Evolutionary conservation across 2,113 vertebrate genomes (phyloP), one percentile per base, ranked within the genome.

Genomic region (Pagrus major): DNA sequence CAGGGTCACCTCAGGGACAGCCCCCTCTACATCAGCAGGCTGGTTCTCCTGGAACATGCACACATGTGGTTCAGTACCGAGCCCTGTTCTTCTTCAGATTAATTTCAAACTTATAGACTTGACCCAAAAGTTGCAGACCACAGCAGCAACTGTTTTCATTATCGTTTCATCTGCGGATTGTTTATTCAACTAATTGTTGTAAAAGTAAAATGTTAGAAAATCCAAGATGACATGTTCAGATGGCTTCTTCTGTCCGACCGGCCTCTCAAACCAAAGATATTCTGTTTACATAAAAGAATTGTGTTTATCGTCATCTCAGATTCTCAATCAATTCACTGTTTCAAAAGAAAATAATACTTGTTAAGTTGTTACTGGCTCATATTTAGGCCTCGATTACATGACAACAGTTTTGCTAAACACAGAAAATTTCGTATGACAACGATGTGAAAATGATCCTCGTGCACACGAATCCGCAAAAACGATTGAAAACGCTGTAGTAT

Each of bases 1-100:
- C 61, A 73, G 76, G 91, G 84, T 92, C 86, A 87, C 46, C 14
- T 47, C 49, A 27, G 83, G 86, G 86, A 80, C 85, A 76, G 49
- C 74, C 49, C 52, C 47, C 76, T 44, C 58, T 42, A 37, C 65
- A 49, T 39, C 33, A 61, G 67, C 56, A 73, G 58, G 59, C 61
- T 58, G 60, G 42, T 29, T 49, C 65, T 60, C 27, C 37, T 78
- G 54, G 54, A 71, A 33, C 39, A 61, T 35, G 68, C 37, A 65
- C 6, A 51, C 33, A 14, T 59, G 20, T 41, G 27, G 27, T 78
- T 6, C 52, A 41, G 60, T 9, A 18, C 42, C 9, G 18, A 51
- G 5, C 21, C 49, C 66, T 29, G 18, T 3, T 59, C 10, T 58
- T 47, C 3, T 42, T 52, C 20, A 9, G 20, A n/a, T 31, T 10